Evolutionary conservation across 2,797 vertebrate genomes (phyloP).

Genomic region (Gallinago solitaria): DNA sequence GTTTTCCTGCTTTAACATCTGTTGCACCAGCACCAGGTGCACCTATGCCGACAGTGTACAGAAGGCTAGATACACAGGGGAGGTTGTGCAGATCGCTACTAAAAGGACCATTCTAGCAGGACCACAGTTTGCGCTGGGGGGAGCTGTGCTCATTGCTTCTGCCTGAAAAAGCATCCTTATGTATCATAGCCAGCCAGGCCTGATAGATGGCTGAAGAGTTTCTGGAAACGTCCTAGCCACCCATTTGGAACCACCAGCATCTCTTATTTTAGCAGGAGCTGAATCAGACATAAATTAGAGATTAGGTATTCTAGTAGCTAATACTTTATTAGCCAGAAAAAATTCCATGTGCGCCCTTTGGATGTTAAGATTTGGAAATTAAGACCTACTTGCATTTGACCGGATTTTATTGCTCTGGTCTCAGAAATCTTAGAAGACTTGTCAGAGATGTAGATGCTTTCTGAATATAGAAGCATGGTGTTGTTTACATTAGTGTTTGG

Average conservation of each 20-base stretch:
- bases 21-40: slow-evolving; percentile 18
- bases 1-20: slow-evolving; percentile 39
- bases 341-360: not conserved
- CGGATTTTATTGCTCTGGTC: not conserved
- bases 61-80: not conserved
- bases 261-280: not conserved
- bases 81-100: not conserved
- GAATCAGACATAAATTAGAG: not conserved
- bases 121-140: not conserved
- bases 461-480: slow-evolving; percentile 26
- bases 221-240: not conserved
- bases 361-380: not conserved
- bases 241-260: not conserved
- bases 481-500: slow-evolving; percentile 33
- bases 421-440: slow-evolving; percentile 13
- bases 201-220: not conserved
- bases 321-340: not conserved
- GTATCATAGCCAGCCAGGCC: not conserved
- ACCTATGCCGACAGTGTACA: not conserved
- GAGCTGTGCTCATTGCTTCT: not conserved
- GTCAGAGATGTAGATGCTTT: slow-evolving; percentile 14
- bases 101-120: not conserved
- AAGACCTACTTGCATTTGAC: not conserved
- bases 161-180: not conserved
- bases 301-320: not conserved